A percentile compares a stretch with the other conserved stretches of the same genome.
Conservation (phyloP, 1,140 invertebrate species). For the Drosophila pallidifrons region DNA sequence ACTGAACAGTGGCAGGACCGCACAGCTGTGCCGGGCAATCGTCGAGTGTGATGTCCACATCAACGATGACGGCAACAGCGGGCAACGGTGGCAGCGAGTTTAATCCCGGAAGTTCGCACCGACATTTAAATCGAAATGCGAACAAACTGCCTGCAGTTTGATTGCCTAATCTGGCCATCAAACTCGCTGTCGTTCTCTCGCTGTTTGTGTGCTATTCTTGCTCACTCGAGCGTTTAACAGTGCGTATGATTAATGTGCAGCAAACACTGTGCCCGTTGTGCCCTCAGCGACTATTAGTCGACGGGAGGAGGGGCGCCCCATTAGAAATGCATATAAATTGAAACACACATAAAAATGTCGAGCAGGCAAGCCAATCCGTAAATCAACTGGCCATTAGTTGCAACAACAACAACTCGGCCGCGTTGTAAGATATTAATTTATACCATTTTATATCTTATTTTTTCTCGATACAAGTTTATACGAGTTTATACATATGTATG, state of each 20-base stretch:
- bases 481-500: no score
- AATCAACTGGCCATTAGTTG: constrained; percentile 72
- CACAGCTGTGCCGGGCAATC: neutral
- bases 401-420: constrained; percentile 32
- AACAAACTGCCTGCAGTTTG: constrained; percentile 59
- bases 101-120: constrained; percentile 72
- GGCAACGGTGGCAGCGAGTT: neutral
- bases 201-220: constrained; percentile 8
- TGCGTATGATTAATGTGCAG: constrained; percentile 72
- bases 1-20: constrained; percentile 22
- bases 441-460: constrained; percentile 32
- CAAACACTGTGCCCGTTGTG: constrained; percentile 10
- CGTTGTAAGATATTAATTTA: constrained; percentile 46
- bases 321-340: constrained; percentile 75
- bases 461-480: constrained; percentile 5
- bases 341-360: constrained; percentile 73
- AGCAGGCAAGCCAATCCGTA: constrained; percentile 51
- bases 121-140: constrained; percentile 71
- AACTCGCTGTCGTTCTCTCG: constrained; percentile 1
- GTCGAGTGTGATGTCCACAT: neutral
- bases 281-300: constrained; percentile 49
- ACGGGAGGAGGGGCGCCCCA: constrained; percentile 22
- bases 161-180: constrained; percentile 59
- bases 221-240: constrained; percentile 53
- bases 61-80: constrained; percentile 16